phyloP scores from a whole-genome alignment of 2,888 invertebrate genomes.

The Orthosia gothica region DNA sequence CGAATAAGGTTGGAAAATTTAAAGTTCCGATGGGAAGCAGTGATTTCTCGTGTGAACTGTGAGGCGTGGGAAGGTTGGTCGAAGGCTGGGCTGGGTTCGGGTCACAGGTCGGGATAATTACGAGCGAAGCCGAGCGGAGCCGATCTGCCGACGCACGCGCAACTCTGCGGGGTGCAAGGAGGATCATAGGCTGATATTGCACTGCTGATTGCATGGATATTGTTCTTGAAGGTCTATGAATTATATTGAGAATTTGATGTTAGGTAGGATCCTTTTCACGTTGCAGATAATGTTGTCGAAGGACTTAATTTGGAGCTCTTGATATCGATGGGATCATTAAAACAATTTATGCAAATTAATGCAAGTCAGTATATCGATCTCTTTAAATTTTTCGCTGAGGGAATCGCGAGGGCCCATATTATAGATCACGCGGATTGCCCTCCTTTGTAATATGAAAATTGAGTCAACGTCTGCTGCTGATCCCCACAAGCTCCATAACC shows the following conservation, averaged over 20 bases:
- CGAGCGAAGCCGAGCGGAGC: conserved; percentile 71
- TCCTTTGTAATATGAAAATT: too few species aligned
- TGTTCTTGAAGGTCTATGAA: background rate
- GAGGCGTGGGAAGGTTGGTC: conserved; percentile 82
- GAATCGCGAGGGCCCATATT: too few species aligned
- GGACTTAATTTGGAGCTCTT: background rate
- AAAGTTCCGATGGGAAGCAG: conserved; percentile 86
- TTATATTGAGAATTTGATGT: background rate
- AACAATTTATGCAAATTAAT: too few species aligned
- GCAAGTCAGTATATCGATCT: too few species aligned
- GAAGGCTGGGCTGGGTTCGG: conserved; percentile 73
- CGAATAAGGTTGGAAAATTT: conserved; percentile 64
- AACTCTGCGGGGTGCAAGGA: conserved; percentile 66
- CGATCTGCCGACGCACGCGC: conserved; percentile 74
- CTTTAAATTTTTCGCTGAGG: too few species aligned
- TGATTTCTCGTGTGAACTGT: conserved; percentile 88
- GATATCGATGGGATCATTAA: background rate
- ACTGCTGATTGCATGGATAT: conserved; percentile 10
- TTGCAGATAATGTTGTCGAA: background rate
- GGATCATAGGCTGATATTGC: conserved; percentile 36
- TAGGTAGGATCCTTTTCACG: background rate
- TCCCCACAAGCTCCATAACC: too few species aligned
- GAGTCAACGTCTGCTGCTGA: too few species aligned
- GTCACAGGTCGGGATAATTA: conserved; percentile 90
- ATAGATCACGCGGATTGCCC: too few species aligned